These are phyloP conservation scores for Lithophane leautieri DNA, from an alignment of 2,888 invertebrate genomes.

Conservation along the genomic window DNA sequence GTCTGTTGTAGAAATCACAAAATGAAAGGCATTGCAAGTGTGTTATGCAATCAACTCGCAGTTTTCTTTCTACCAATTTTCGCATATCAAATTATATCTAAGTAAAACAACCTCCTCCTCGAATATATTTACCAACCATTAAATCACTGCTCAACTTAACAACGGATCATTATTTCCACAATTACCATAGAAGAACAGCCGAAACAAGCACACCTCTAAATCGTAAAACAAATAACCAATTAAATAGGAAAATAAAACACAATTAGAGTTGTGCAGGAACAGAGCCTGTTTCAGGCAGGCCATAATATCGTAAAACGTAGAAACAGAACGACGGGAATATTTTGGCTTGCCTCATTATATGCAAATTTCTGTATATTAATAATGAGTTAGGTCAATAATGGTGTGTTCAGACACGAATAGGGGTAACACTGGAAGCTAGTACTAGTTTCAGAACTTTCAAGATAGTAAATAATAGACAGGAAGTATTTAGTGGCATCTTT, in stretches of 20 bases:
- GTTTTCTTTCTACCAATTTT: background rate
- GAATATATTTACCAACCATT: background rate
- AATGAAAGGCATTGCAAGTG: background rate
- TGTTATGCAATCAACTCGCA: background rate
- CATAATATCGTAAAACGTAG: slow-evolving; percentile 69
- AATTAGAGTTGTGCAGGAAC: slow-evolving; percentile 59
- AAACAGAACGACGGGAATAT: slow-evolving; percentile 67
- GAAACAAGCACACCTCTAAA: slow-evolving; percentile 38
- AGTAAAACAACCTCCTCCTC: background rate
- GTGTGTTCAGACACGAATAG: slow-evolving; percentile 56
- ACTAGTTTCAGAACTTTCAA: slow-evolving; percentile 32
- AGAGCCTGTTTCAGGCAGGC: slow-evolving; percentile 46
- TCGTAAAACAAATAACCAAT: slow-evolving; percentile 66
- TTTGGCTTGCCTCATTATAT: slow-evolving; percentile 78
- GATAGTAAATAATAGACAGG: slow-evolving; percentile 12
- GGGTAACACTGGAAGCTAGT: slow-evolving; percentile 23
- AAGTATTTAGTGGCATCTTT: slow-evolving; percentile 12
- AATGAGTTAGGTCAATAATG: slow-evolving; percentile 74
- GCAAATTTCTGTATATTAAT: slow-evolving; percentile 80
- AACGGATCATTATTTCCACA: slow-evolving; percentile 38
- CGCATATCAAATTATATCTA: background rate
- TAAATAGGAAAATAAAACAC: slow-evolving; percentile 69
- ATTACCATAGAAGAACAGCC: slow-evolving; percentile 37
- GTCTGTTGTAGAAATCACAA: background rate
- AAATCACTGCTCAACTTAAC: slow-evolving; percentile 11